A percentile compares a stretch with the other conserved stretches of the same genome.
These are phyloP conservation scores for Julus scandinavius DNA, from an alignment of 2,888 invertebrate species.

Conservation along the genomic window DNA sequence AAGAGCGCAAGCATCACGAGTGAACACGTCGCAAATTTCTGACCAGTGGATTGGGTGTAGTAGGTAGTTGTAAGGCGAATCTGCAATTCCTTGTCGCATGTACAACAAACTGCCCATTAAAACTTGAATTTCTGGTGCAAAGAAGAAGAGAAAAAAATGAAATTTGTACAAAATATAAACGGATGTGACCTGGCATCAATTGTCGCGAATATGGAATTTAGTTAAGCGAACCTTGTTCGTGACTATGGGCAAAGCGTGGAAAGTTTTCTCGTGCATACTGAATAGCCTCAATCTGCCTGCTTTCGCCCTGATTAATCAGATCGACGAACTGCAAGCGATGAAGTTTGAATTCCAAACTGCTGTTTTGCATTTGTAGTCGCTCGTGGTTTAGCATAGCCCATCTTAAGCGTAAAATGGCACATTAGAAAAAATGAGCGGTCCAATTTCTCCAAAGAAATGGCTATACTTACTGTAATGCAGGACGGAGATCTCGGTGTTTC, in stretches of 20 bases:
- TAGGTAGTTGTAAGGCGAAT: constrained; percentile 77
- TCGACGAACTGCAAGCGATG: constrained; percentile 84
- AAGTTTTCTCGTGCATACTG: constrained; percentile 86
- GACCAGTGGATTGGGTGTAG: constrained; percentile 81
- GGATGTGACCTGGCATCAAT: neutral
- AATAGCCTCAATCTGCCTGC: constrained; percentile 84
- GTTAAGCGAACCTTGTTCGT: constrained; percentile 74
- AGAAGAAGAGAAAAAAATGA: constrained; percentile 58
- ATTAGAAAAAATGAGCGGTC: neutral
- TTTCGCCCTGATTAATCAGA: constrained; percentile 74
- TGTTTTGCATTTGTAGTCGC: constrained; percentile 74
- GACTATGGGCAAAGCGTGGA: constrained; percentile 79
- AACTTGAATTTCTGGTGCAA: constrained; percentile 78
- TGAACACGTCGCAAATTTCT: constrained; percentile 89
- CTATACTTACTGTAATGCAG: constrained; percentile 75
- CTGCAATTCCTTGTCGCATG: constrained; percentile 77
- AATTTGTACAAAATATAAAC: constrained; percentile 40
- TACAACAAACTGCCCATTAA: constrained; percentile 88
- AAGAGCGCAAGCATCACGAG: constrained; percentile 90
- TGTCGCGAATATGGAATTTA: constrained; percentile 9
- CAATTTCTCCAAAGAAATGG: neutral
- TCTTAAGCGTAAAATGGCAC: constrained; percentile 60
- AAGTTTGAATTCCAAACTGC: constrained; percentile 80
- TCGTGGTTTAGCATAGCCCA: constrained; percentile 85
- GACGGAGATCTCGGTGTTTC: constrained; percentile 80